Base-by-base conservation (phyloP, 2,888 invertebrate species). In the Eupithecia dodoneata region DNA sequence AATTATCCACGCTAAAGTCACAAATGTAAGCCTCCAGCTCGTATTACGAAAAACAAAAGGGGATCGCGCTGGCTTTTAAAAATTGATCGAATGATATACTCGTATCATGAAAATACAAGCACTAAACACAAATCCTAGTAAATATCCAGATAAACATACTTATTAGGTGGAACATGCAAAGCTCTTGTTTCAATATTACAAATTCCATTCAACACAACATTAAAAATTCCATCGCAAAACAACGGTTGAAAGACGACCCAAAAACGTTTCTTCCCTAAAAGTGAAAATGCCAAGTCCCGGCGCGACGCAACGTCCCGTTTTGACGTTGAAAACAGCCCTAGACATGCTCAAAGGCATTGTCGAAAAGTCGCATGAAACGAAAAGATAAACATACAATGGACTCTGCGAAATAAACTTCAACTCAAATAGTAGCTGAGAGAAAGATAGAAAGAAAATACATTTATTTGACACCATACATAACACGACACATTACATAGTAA, bases 141-240 rank as follows among this genome's bases (percentile, higher is more conserved):
- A 18, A 59, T 18, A 9, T 59, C 3, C n/a, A 6, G 5, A 2
- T 59, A n/a, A 12, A n/a, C 9, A 10, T 18, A 4, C 3, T 59
- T 59, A 4, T n/a, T 55, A 59, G 9, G 18, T 18, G 9, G 59
- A 66, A 10, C 63, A 10, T 44, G 45, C 6, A 15, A 42, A 12
- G 15, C 45, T 45, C 45, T 45, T 47, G 70, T 30, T 70, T 45
- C 70, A 70, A 70, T 52, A 55, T 55, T 9, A 15, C 41, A 42
- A 18, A 73, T 73, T 49, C 73, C 49, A 66, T 67, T 65, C 66
- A 7, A 66, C 41, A 65, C n/a, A 72, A 74, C 65, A 78, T 79
- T 76, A 74, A 76, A 79, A 76, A 79, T 79, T 74, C 76, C 70
- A 63, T 9, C 10, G 59, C 65, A 79, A 74, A 79, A 72, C 13